Base-by-base conservation (phyloP, 2,888 invertebrate species). In the Mamestra brassicae region DNA sequence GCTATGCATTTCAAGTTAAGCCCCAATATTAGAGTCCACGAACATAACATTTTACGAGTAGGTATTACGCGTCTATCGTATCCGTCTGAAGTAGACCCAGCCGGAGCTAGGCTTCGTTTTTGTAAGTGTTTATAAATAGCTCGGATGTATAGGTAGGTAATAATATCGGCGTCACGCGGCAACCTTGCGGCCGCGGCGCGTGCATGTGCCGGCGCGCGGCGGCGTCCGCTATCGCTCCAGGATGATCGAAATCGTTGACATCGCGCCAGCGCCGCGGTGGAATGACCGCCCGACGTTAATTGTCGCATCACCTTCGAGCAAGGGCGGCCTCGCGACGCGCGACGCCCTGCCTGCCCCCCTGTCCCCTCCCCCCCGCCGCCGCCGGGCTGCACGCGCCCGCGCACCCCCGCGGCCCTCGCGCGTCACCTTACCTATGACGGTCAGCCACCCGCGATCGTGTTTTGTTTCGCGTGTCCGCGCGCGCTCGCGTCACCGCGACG, bases 221-320 rank as follows among this genome's bases (percentile, higher is more conserved):
- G 90, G 91, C 92, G 92, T 87, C 83, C 90, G 91, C 92, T 92
- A 93, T 93, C 95, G 93, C 91, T 86, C 88, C 93, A 91, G 94
- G 94, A 92, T 93, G 95, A 94, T 94, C 94, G 94, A 91, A 94
- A 95, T 95, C 96, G 95, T 96, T 95, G 96, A 95, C 96, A 94
- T 89, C 95, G 94, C 93, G 95, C 95, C 95, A 94, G 91, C 87
- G 77, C 80, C 89, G 90, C 92, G 90, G 94, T 89, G 94, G 93
- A 95, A 95, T 95, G 95, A 95, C 95, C 95, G 95, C 92, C 92
- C 92, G 91, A 88, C 94, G 95, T 93, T 96, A 95, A 95, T 96
- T 95, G 95, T 93, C 95, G 93, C 94, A 91, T 95, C 95, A 95
- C 95, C 95, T 95, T 95, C 93, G 92, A 87, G 92, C 94, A 94